Base-by-base conservation (phyloP, 2,888 invertebrate species). In the Dynastes tityus region DNA sequence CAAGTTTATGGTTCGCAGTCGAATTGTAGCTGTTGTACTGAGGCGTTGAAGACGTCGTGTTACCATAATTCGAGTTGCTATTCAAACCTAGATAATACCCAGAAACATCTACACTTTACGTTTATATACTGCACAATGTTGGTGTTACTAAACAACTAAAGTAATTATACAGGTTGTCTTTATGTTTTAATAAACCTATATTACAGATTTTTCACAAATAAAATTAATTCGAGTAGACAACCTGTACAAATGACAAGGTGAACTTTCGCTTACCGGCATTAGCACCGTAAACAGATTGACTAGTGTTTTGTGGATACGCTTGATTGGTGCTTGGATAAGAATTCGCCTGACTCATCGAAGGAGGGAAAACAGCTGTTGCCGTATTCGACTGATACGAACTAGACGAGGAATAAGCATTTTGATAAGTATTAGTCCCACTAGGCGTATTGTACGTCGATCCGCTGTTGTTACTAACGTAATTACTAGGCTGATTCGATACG, bases 1-100 rank as follows among this genome's bases (percentile, higher is more conserved):
- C 83, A 16, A 88, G 81, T 82, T 88, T 88, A 81, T 87, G 86
- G 78, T 86, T 88, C 77, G 83, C 85, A 67, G 85, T 82, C 71
- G 88, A 84, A 81, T 84, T 87, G 83, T 89, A 89, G 81, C 85
- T 89, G 81, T 87, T 89, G 82, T 89, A 89, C 80, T 89, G 89
- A 80, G 84, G 86, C 51, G 87, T 80, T 68, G 81, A 83, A 45
- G 84, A 84, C 58, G 86, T 82, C 29, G 87, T 84, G 76, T 84
- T 86, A 61, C 86, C 84, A 80, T 85, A 88, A 80, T 85, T 87
- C 58, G 87, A 86, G 81, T 85, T 86, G 82, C 85, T 89, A 80
- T 83, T 88, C 83, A 89, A 85, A 51, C 88, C 88, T 87, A 75
- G 58, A 80, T 80, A 65, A 79, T 63, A 58, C n/a, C 2, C 55